Evolutionary conservation across 2,888 invertebrate genomes (phyloP).

Genomic region (Agrochola macilenta): DNA sequence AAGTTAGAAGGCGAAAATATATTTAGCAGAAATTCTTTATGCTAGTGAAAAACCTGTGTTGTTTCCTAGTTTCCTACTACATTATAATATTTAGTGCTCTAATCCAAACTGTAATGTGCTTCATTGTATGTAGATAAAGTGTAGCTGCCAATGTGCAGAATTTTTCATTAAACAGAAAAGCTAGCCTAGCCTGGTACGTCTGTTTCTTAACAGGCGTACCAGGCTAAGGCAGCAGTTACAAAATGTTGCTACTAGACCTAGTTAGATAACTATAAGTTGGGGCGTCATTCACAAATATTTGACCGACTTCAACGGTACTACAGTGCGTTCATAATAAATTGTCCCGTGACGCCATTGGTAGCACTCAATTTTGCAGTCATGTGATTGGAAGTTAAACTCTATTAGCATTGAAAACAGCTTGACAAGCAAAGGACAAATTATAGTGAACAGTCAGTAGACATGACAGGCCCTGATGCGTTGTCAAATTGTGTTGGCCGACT

Average conservation of each 20-base stretch:
- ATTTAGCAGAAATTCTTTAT: constrained; percentile 14
- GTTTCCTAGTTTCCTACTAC: neutral
- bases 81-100: neutral
- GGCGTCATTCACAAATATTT: neutral
- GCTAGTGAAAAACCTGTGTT: neutral
- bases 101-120: neutral
- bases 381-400: too few species aligned
- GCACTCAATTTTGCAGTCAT: too few species aligned
- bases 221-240: too few species aligned
- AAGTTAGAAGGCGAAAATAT: constrained; percentile 34
- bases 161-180: neutral
- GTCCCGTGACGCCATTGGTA: too few species aligned
- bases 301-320: neutral
- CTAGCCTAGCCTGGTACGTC: neutral
- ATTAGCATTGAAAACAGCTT: too few species aligned
- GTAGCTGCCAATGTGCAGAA: neutral
- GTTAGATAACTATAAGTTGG: neutral
- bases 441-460: neutral
- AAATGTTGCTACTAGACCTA: neutral
- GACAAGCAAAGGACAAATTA: too few species aligned
- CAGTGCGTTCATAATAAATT: too few species aligned
- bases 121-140: neutral
- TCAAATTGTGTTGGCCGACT: neutral
- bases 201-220: too few species aligned
- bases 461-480: neutral